phyloP scores from a whole-genome alignment of 2,113 vertebrate genomes.

The Grammomys dolichurus region DNA sequence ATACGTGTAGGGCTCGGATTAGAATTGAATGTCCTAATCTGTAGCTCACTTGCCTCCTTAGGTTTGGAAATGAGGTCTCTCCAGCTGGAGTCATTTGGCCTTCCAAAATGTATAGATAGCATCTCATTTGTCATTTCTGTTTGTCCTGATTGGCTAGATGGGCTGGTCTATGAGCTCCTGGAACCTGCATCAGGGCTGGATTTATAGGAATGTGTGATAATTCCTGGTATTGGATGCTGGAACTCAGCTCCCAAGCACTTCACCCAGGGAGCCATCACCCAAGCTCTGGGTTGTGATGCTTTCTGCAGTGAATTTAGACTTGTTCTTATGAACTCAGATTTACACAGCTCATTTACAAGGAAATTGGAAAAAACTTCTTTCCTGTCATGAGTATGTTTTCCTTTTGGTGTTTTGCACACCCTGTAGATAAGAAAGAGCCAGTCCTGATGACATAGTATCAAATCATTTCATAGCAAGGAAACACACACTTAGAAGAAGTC shows the following conservation, averaged over 20 bases:
- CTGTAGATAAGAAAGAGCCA: neutral
- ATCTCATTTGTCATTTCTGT: neutral
- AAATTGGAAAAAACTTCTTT: neutral
- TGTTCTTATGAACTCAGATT: neutral
- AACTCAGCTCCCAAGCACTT: neutral
- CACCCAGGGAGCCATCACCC: neutral
- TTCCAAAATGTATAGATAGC: neutral
- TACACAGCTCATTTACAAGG: neutral
- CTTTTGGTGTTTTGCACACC: neutral
- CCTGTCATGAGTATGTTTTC: neutral
- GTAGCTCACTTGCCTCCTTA: neutral
- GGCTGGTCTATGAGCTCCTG: neutral
- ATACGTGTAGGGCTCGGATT: neutral
- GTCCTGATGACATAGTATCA: slow-evolving; percentile 27
- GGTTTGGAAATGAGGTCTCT: neutral
- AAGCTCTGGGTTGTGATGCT: neutral
- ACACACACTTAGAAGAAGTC: neutral
- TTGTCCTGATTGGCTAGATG: neutral
- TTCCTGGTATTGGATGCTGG: neutral
- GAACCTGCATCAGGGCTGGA: neutral
- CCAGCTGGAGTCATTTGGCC: neutral
- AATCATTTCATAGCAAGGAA: neutral
- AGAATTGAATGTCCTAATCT: too few relatives aligned
- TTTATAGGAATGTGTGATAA: neutral
- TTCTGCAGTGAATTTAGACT: neutral